Evolutionary conservation across 2,113 vertebrate species (phyloP).

Genomic region (Sialia sialis): DNA sequence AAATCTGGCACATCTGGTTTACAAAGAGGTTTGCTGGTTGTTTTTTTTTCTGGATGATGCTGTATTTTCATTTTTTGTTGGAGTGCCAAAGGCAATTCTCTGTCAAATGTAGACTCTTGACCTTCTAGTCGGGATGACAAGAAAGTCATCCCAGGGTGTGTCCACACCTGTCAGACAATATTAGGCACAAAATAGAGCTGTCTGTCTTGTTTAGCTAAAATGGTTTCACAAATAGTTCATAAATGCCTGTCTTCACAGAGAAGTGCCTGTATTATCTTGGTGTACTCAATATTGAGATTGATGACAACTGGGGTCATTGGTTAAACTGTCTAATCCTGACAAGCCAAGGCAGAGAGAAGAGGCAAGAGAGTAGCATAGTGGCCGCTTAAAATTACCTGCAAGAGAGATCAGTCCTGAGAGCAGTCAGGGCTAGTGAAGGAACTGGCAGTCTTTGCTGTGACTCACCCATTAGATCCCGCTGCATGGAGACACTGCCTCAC

Average conservation of each 20-base stretch:
- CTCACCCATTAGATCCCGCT: not conserved
- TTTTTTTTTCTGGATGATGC: not conserved
- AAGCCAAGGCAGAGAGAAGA: conserved; percentile 13
- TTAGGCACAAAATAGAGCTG: conserved; percentile 11
- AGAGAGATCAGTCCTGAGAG: not conserved
- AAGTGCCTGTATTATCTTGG: not conserved
- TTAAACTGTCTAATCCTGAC: conserved; percentile 17
- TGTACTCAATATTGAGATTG: conserved; percentile 7
- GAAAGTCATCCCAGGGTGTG: conserved; percentile 36
- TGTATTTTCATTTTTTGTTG: not conserved
- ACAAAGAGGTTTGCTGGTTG: not conserved
- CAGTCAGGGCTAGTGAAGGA: not conserved
- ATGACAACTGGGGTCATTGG: conserved; percentile 1
- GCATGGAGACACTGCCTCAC: not conserved
- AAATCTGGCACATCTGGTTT: conserved; percentile 26
- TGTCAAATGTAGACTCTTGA: conserved; percentile 39
- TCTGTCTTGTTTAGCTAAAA: conserved; percentile 48
- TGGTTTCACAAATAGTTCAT: conserved; percentile 17
- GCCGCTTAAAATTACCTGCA: not conserved
- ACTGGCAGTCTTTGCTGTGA: not conserved
- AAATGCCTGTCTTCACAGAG: conserved; percentile 5
- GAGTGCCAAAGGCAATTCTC: conserved; percentile 14
- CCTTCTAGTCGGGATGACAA: not conserved
- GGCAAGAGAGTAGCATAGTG: not conserved
- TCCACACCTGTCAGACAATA: conserved; percentile 9